A percentile compares a stretch with the other conserved stretches of the same genome.
phyloP scores from a whole-genome alignment of 92 coral and sea anemone genomes.

The Porites divaricata region DNA sequence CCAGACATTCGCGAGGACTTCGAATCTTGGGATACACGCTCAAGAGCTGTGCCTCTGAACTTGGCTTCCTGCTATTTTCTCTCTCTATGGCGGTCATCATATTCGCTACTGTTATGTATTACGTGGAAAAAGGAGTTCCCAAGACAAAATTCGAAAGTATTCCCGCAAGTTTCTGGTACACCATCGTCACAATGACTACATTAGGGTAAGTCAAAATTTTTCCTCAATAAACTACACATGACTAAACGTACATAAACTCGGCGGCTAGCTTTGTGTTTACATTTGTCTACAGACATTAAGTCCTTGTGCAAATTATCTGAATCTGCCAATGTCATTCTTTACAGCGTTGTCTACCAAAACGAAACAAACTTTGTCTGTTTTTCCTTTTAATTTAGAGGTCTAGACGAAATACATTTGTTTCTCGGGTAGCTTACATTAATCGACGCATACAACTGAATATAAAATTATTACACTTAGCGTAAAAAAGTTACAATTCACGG shows the following conservation, averaged over 20 bases:
- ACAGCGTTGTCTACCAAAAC: not conserved
- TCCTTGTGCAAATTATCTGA: conserved; percentile 58
- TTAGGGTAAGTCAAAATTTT: conserved; percentile 85
- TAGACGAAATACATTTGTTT: not conserved
- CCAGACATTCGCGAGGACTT: conserved; percentile 98
- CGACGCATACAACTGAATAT: too few relatives aligned
- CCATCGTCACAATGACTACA: conserved; percentile 99
- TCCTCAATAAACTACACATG: conserved; percentile 3
- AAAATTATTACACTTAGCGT: not conserved
- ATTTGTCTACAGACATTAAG: conserved; percentile 48
- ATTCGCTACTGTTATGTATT: conserved; percentile 98
- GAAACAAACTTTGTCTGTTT: not conserved
- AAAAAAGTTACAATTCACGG: not conserved
- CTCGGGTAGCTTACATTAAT: not conserved
- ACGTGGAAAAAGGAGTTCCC: conserved; percentile 86
- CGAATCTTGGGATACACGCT: conserved; percentile 96
- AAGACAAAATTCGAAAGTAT: conserved; percentile 93
- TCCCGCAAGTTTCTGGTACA: conserved; percentile 99
- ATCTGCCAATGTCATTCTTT: conserved; percentile 39
- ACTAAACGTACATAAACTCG: not conserved
- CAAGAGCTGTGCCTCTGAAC: conserved; percentile 98
- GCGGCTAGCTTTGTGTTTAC: conserved; percentile 25
- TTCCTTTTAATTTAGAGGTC: not conserved
- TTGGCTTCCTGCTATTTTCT: conserved; percentile 95
- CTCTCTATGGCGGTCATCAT: conserved; percentile 99